Evolutionary conservation across 1,140 invertebrate genomes (phyloP).

Genomic region (Hesperophylax magnus): DNA sequence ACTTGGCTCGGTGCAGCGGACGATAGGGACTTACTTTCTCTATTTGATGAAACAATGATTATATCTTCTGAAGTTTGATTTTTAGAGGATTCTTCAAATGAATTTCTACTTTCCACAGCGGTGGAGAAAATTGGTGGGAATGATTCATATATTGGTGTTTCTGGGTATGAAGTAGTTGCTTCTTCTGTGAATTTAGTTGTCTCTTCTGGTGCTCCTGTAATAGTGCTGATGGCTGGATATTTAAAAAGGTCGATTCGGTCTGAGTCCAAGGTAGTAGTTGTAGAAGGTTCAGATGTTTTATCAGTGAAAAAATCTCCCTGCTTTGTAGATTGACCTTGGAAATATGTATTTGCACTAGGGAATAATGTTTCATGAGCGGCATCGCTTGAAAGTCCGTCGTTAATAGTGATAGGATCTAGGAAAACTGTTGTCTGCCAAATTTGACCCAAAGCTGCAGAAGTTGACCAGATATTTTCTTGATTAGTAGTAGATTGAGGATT

Average conservation of each 20-base stretch:
- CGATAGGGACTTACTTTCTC: slow-evolving; percentile 53
- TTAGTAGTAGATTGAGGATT: slow-evolving; percentile 48
- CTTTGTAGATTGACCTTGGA: slow-evolving; percentile 23
- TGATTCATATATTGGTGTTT: slow-evolving; percentile 49
- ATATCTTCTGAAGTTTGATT: slow-evolving; percentile 14
- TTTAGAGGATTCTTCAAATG: slow-evolving; percentile 27
- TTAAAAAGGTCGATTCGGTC: slow-evolving; percentile 34
- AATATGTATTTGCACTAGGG: slow-evolving; percentile 54
- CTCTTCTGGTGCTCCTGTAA: background rate
- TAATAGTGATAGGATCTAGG: slow-evolving; percentile 80
- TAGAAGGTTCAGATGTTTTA: slow-evolving; percentile 23
- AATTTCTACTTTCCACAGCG: background rate
- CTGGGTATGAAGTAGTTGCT: slow-evolving; percentile 36
- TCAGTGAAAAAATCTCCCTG: slow-evolving; percentile 28
- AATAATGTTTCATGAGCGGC: slow-evolving; percentile 43
- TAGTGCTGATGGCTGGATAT: slow-evolving; percentile 50
- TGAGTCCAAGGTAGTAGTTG: slow-evolving; percentile 4
- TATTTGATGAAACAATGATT: slow-evolving; percentile 52
- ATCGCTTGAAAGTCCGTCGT: slow-evolving; percentile 72
- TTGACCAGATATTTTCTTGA: slow-evolving; percentile 55
- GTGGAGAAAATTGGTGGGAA: slow-evolving; percentile 49
- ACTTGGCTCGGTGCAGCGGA: slow-evolving; percentile 35
- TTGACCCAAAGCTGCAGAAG: slow-evolving; percentile 55
- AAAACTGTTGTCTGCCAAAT: slow-evolving; percentile 77
- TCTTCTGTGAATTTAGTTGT: slow-evolving; percentile 55